phyloP scores from a whole-genome alignment of 2,888 invertebrate species.

The Nephrotoma appendiculata region DNA sequence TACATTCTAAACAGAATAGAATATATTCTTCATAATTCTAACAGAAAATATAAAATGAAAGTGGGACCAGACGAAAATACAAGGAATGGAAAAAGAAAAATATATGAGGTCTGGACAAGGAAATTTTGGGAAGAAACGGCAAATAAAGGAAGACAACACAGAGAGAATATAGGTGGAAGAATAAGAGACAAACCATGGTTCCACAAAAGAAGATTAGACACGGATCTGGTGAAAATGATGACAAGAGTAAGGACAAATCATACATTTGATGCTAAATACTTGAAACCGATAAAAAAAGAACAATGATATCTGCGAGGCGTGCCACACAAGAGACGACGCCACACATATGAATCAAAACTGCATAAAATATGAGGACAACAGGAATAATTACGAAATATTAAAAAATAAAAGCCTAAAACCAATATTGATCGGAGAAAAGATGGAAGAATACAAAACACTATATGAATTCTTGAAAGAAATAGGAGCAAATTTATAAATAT shows the following conservation, averaged over 20 bases:
- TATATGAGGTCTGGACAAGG: not conserved
- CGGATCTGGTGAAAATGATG: not conserved
- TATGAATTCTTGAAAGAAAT: too few relatives aligned
- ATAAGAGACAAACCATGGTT: not conserved
- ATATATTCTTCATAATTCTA: too few relatives aligned
- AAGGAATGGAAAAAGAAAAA: not conserved
- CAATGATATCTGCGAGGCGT: not conserved
- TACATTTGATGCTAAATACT: not conserved
- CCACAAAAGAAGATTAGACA: not conserved
- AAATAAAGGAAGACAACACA: not conserved
- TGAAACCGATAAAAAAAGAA: not conserved
- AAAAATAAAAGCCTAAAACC: too few relatives aligned
- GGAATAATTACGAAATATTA: not conserved
- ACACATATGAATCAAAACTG: not conserved
- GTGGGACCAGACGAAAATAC: not conserved
- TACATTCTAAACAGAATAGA: too few relatives aligned
- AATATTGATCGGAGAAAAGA: too few relatives aligned
- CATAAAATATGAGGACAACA: not conserved
- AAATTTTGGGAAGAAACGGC: not conserved
- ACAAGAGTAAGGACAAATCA: not conserved
- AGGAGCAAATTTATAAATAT: too few relatives aligned
- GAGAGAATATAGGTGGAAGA: not conserved
- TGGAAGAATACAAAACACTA: too few relatives aligned
- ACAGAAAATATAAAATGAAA: not conserved
- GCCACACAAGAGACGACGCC: not conserved